A percentile compares a stretch with the other conserved stretches of the same genome.
phyloP scores from a whole-genome alignment of 2,113 vertebrate genomes.

The Rhynchomys soricoides region DNA sequence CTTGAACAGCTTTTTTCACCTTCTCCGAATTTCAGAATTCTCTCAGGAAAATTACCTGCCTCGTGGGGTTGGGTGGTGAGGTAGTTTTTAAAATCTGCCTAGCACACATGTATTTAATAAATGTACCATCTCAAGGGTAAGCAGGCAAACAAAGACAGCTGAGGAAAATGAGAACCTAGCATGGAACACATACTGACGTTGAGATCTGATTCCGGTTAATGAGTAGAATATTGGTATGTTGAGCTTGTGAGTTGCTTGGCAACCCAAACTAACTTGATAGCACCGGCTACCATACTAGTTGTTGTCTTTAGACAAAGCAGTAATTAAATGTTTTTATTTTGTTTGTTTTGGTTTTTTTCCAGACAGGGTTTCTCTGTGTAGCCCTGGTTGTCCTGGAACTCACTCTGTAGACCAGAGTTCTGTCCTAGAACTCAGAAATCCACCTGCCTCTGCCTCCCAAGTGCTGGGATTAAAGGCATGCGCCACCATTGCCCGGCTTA shows the following conservation, averaged over 20 bases:
- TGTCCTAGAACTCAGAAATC: too few relatives aligned
- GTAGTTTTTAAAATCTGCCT: constrained; percentile 12
- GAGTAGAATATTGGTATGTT: constrained; percentile 65
- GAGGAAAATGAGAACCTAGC: constrained; percentile 37
- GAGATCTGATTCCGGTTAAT: constrained; percentile 64
- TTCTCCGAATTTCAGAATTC: constrained; percentile 40
- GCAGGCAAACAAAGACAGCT: not conserved
- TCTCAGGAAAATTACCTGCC: not conserved
- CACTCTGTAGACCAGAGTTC: too few relatives aligned
- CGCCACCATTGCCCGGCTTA: too few relatives aligned
- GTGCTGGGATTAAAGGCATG: too few relatives aligned
- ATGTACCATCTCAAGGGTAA: constrained; percentile 1
- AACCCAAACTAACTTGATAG: constrained; percentile 61
- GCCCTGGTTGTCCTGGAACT: too few relatives aligned
- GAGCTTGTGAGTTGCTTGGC: constrained; percentile 60
- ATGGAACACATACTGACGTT: constrained; percentile 41
- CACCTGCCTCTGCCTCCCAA: too few relatives aligned
- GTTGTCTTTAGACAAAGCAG: constrained; percentile 54
- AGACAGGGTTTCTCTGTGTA: too few relatives aligned
- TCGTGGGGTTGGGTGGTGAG: not conserved
- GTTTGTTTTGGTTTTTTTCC: too few relatives aligned
- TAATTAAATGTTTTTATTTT: constrained; percentile 65
- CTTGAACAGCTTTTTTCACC: constrained; percentile 6
- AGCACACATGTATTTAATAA: constrained; percentile 12
- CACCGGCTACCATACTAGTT: constrained; percentile 35